These are phyloP conservation scores for Caenorhabditis zanzibari DNA, from an alignment of 2,888 invertebrate species.

Conservation along the genomic window DNA sequence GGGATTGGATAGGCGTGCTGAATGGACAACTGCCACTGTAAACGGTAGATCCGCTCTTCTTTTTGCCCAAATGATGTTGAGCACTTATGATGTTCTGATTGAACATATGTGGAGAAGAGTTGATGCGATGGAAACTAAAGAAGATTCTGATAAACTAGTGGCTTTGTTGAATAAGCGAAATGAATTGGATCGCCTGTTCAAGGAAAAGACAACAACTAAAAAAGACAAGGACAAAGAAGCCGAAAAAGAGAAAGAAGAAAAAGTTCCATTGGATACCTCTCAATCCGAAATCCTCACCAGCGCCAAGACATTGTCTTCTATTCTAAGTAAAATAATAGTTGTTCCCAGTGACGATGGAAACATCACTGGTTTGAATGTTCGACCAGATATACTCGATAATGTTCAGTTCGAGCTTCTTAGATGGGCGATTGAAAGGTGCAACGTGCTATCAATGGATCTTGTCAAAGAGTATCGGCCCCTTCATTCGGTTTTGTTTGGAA, in stretches of 20 bases:
- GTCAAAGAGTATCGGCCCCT: slow-evolving; percentile 60
- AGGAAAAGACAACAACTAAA: slow-evolving; percentile 33
- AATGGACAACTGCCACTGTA: slow-evolving; percentile 66
- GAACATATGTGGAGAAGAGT: slow-evolving; percentile 73
- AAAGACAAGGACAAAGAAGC: slow-evolving; percentile 41
- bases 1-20: slow-evolving; percentile 67
- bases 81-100: slow-evolving; percentile 72
- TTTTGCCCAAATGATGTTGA: slow-evolving; percentile 69
- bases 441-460: slow-evolving; percentile 40
- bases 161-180: slow-evolving; percentile 58
- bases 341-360: not conserved
- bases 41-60: slow-evolving; percentile 58
- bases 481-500: slow-evolving; percentile 62
- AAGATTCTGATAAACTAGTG: slow-evolving; percentile 64
- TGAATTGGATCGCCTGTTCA: slow-evolving; percentile 57
- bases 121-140: slow-evolving; percentile 47
- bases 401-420: slow-evolving; percentile 41
- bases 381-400: slow-evolving; percentile 36
- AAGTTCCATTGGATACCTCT: slow-evolving; percentile 18
- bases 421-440: slow-evolving; percentile 49
- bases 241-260: slow-evolving; percentile 25
- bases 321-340: slow-evolving; percentile 42
- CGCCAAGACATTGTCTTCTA: slow-evolving; percentile 60
- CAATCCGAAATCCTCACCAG: slow-evolving; percentile 60
- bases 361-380: slow-evolving; percentile 39